phyloP scores from a whole-genome alignment of 2,113 vertebrate species.

The Grus americana region DNA sequence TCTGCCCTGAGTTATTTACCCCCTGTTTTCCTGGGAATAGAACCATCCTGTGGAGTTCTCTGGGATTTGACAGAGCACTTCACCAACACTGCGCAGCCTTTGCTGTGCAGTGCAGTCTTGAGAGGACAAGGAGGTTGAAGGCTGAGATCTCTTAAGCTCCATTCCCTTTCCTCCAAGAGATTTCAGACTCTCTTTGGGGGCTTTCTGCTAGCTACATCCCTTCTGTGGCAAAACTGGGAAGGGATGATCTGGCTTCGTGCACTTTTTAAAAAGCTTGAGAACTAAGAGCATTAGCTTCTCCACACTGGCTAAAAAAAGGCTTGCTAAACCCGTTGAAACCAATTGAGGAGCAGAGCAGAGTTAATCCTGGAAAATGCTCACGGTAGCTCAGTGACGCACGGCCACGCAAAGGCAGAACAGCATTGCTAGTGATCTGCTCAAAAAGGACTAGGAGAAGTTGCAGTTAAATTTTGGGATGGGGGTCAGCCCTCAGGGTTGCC shows the following conservation, averaged over 20 bases:
- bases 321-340: constrained; percentile 51
- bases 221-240: constrained; percentile 44
- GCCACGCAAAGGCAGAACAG: neutral
- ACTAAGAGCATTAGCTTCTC: constrained; percentile 68
- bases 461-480: neutral
- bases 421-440: neutral
- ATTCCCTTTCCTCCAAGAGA: neutral
- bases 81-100: neutral
- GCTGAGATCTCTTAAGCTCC: neutral
- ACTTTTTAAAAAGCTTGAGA: constrained; percentile 62
- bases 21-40: neutral
- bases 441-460: neutral
- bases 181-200: neutral
- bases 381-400: neutral
- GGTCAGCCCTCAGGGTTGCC: neutral
- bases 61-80: neutral
- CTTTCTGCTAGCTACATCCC: constrained; percentile 29
- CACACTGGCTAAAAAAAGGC: constrained; percentile 58
- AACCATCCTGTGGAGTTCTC: neutral
- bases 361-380: constrained; percentile 64
- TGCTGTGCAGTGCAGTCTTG: neutral
- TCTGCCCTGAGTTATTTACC: neutral
- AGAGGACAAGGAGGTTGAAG: neutral
- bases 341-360: constrained; percentile 40
- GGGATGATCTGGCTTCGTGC: constrained; percentile 54